These are phyloP conservation scores for Eupleurogrammus muticus DNA, from an alignment of 2,797 vertebrate species.

Conservation along the genomic window DNA sequence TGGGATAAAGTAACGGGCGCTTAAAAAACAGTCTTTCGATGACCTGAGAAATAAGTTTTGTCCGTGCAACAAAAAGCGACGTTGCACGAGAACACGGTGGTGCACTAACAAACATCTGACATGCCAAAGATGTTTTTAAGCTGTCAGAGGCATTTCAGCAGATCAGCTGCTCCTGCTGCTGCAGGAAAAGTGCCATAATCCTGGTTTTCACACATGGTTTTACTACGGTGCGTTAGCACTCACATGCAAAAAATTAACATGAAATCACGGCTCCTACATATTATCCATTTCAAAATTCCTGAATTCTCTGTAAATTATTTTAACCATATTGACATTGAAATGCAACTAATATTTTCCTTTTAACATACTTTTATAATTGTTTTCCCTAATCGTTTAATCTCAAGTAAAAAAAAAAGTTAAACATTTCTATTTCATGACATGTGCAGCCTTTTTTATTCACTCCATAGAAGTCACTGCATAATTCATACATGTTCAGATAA, in stretches of 20 bases:
- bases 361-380: no score
- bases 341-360: no score
- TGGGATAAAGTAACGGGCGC: constrained; percentile 62
- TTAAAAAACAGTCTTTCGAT: constrained; percentile 46
- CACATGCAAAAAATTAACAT: constrained; percentile 15
- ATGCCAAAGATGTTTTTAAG: constrained; percentile 24
- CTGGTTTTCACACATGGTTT: background rate
- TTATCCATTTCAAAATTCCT: no score
- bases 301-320: no score
- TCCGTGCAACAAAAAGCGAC: constrained; percentile 41
- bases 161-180: constrained; percentile 4
- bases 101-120: constrained; percentile 32
- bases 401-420: no score
- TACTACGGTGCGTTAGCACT: background rate
- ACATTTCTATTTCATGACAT: no score
- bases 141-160: constrained; percentile 7
- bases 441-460: no score
- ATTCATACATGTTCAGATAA: no score
- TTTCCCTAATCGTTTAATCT: no score
- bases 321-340: no score
- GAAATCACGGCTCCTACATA: constrained; percentile 1
- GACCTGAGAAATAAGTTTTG: constrained; percentile 66
- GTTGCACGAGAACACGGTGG: constrained; percentile 4
- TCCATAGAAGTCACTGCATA: no score
- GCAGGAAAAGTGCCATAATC: constrained; percentile 16